Base-by-base conservation (phyloP, 2,888 invertebrate species). In the Drosophila nr. medialis region DNA sequence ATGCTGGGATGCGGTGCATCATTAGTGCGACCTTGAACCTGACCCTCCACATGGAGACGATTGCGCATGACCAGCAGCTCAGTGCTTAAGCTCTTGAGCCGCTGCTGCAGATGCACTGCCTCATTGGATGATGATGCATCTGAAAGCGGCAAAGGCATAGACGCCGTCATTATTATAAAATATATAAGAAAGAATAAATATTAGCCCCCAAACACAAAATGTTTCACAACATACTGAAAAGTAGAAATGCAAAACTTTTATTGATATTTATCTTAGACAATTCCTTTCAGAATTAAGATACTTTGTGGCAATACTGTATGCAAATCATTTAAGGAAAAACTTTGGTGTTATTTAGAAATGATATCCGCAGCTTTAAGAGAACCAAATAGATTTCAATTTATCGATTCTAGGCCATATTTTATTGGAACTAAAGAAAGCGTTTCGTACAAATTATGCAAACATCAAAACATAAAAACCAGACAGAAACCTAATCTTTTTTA, bases 121-220 rank as follows among this genome's bases (percentile, higher is more conserved):
- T 98, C 98, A 94, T 97, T 98, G 89, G 97, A 97, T 78, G 97
- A 98, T 90, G 98, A 97, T 90, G 98, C 98, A 96, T 98, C 98
- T 98, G 95, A 5, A 72, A 67, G 32, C 0, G 7, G 5, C 0
- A 30, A 32, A 34, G 8, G 8, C 13, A 21, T 15, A 45, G 7
- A 15, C 7, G 4, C 4, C 7, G 4, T 15, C 11, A 42, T 54
- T 49, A 49, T 27, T 27, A 8, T 27, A 4, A 13, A 7, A 1
- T 7, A 45, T 18, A n/a, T 0, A 18, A 40, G 4, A 10, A 2
- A 15, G 6, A 11, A 10, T 11, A 4, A 30, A 4, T 2, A 29
- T 50, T 50, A 30, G 30, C 2, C 7, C 13, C 13, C 32, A 51
- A 2, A n/a, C 6, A 6, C 3, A 30, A 21, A 21, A 32, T 15